Conservation (phyloP, 2,113 vertebrate genomes). For the Symphodus melops region DNA sequence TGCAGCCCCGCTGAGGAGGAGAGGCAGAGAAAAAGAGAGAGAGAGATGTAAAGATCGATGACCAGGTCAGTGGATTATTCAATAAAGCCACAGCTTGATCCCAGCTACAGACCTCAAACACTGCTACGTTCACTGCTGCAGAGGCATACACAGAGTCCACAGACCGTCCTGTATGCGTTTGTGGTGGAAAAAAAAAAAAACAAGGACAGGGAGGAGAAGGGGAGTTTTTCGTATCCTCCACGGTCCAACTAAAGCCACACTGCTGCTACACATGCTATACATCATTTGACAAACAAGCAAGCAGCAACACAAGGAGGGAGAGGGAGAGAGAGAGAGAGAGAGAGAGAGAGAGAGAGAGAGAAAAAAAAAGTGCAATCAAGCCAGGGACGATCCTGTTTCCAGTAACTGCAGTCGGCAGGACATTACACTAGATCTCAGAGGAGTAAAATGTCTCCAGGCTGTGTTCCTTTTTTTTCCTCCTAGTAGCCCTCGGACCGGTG, state of each 20-base stretch:
- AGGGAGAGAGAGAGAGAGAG: no score
- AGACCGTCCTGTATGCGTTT: conserved; percentile 6
- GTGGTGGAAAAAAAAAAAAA: conserved; percentile 12
- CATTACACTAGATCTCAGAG: conserved; percentile 56
- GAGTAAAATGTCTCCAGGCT: conserved; percentile 64
- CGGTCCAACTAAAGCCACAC: conserved; percentile 68
- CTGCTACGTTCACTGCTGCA: conserved; percentile 47
- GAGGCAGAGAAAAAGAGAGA: background rate
- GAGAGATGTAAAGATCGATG: conserved; percentile 66
- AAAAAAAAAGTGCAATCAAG: conserved; percentile 32
- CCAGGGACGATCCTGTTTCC: conserved; percentile 47
- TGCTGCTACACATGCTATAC: conserved; percentile 63
- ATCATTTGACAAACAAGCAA: conserved; percentile 75
- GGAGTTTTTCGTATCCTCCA: conserved; percentile 61
- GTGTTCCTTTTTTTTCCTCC: conserved; percentile 55
- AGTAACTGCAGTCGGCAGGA: conserved; percentile 43
- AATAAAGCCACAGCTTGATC: conserved; percentile 77
- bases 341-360: no score
- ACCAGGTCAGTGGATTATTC: conserved; percentile 76
- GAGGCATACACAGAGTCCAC: conserved; percentile 34
- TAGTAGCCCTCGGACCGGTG: conserved; percentile 38
- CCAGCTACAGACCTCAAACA: conserved; percentile 70
- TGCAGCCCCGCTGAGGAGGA: conserved; percentile 54
- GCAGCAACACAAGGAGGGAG: conserved; percentile 32
- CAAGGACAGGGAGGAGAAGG: conserved; percentile 17